Conservation (phyloP, 2,888 invertebrate genomes). For the Drosophila melanocephala region DNA sequence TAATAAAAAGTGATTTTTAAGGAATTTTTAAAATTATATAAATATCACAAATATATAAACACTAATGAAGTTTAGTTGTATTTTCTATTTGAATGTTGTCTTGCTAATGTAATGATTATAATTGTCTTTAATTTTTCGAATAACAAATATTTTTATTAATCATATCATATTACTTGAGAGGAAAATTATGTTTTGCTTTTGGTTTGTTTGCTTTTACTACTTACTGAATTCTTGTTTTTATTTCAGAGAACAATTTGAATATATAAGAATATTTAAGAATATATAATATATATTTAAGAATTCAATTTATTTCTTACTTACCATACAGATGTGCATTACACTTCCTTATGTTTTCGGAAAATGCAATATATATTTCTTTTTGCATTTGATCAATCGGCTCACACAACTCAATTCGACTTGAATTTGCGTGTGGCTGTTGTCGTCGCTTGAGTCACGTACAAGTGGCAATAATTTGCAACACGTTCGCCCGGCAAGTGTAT, state of each 20-base stretch:
- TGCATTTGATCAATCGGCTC: conserved; percentile 18
- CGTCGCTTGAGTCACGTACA: conserved; percentile 84
- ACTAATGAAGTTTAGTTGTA: background rate
- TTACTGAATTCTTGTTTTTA: background rate
- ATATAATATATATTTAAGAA: background rate
- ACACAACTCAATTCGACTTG: conserved; percentile 12
- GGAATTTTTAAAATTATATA: background rate
- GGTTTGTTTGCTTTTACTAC: background rate
- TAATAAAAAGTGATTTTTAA: background rate
- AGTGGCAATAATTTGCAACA: conserved; percentile 84
- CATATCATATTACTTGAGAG: background rate
- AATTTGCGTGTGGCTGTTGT: conserved; percentile 48
- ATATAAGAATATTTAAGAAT: too few relatives aligned
- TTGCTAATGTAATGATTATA: background rate
- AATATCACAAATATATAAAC: too few relatives aligned
- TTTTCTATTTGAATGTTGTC: background rate
- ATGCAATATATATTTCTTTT: conserved; percentile 7
- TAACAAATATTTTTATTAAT: background rate
- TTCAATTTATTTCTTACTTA: background rate
- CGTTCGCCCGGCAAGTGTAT: conserved; percentile 73
- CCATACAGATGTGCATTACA: background rate
- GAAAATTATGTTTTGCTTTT: background rate
- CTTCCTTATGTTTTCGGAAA: background rate
- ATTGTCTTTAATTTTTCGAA: background rate
- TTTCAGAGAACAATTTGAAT: background rate